A percentile compares a stretch with the other conserved stretches of the same genome.
phyloP scores from a whole-genome alignment of 2,113 vertebrate species.

The Hypomesus transpacificus region DNA sequence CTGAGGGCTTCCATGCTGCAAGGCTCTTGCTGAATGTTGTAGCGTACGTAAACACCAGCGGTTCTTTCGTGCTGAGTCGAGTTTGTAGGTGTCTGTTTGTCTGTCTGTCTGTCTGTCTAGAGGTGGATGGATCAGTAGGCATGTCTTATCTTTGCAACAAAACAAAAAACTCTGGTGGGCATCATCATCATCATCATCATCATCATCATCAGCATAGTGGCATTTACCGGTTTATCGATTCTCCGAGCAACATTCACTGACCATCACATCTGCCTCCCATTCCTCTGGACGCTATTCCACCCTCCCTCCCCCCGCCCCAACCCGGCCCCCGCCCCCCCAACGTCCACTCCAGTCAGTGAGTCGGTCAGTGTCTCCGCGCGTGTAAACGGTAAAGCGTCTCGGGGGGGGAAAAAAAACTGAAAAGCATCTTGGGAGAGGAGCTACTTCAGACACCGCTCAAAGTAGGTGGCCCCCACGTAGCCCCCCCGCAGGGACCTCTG shows the following conservation, averaged over 20 bases:
- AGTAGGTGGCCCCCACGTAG: slow-evolving; percentile 91
- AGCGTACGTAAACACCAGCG: slow-evolving; percentile 2
- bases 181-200: slow-evolving; percentile 26
- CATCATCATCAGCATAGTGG: slow-evolving; percentile 35
- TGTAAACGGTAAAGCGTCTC: slow-evolving; percentile 61
- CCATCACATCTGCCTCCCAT: slow-evolving; percentile 24
- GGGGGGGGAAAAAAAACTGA: slow-evolving; percentile 36
- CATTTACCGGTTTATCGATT: slow-evolving; percentile 28
- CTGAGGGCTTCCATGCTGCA: neutral
- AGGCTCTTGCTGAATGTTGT: slow-evolving; percentile 1
- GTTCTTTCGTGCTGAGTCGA: slow-evolving; percentile 5
- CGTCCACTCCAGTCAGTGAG: slow-evolving; percentile 33
- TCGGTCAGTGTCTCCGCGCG: slow-evolving; percentile 48
- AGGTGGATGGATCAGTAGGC: slow-evolving; percentile 31
- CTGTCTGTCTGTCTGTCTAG: slow-evolving; percentile 8
- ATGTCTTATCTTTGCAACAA: slow-evolving; percentile 27
- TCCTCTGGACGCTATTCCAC: neutral
- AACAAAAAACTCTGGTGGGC: slow-evolving; percentile 28
- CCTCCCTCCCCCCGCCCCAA: neutral
- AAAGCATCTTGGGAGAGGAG: slow-evolving; percentile 40
- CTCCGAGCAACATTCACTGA: slow-evolving; percentile 43
- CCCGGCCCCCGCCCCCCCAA: slow-evolving; percentile 1
- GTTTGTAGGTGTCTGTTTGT: slow-evolving; percentile 7
- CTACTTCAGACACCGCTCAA: slow-evolving; percentile 93
- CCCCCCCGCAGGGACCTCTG: slow-evolving; percentile 87